Evolutionary conservation across 2,888 invertebrate genomes (phyloP).

Genomic region (Andrena marginata): DNA sequence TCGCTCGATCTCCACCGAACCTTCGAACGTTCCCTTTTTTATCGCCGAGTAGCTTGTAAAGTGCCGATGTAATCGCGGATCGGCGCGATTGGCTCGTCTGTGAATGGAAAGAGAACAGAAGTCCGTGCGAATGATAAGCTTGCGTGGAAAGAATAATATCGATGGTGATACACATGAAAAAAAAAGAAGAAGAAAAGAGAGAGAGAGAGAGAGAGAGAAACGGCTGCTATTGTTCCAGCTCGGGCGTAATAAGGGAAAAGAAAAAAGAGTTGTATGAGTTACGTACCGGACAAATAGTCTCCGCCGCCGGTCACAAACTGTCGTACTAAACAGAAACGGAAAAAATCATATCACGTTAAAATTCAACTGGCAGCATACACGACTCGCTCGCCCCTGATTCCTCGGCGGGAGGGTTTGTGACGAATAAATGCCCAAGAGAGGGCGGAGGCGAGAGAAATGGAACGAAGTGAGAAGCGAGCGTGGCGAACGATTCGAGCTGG

Average conservation of each 20-base stretch:
- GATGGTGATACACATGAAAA: not conserved
- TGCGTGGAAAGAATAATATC: not conserved
- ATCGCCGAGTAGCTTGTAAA: too few relatives aligned
- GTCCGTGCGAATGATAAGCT: not conserved
- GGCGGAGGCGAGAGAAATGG: not conserved
- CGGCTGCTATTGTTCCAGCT: slow-evolving; percentile 71
- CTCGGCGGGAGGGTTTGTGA: slow-evolving; percentile 40
- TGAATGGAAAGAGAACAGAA: slow-evolving; percentile 4
- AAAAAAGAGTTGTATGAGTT: slow-evolving; percentile 84
- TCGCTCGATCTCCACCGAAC: not conserved
- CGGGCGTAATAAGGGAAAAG: slow-evolving; percentile 80
- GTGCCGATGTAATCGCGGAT: not conserved
- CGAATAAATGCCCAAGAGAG: not conserved
- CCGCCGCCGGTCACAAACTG: slow-evolving; percentile 86
- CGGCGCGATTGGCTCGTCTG: not conserved
- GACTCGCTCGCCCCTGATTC: slow-evolving; percentile 79
- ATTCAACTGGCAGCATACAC: slow-evolving; percentile 76
- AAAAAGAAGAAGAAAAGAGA: not conserved
- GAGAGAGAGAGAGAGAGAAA: slow-evolving; percentile 32
- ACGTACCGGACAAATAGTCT: slow-evolving; percentile 87
- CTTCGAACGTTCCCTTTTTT: not conserved
- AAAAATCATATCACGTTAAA: slow-evolving; percentile 84
- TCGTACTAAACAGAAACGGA: slow-evolving; percentile 86
- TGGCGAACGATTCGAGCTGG: not conserved
- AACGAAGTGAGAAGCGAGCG: not conserved